Percentiles rank a stretch among this genome's conserved stretches.
Conservation (phyloP, 2,797 vertebrate species). For the Lithobates pipiens region DNA sequence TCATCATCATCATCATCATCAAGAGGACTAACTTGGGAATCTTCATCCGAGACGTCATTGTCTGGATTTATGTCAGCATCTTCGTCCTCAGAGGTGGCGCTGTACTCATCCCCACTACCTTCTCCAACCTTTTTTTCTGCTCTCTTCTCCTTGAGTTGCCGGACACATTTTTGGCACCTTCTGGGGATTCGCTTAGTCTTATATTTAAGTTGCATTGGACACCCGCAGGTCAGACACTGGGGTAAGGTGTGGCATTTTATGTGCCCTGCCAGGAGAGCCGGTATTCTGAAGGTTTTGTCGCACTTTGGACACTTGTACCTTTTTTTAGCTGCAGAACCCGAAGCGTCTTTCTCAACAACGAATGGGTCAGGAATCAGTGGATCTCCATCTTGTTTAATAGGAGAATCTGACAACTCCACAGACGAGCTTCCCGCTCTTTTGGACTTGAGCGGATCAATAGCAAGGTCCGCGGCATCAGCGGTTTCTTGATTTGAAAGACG, state of each 20-base stretch:
- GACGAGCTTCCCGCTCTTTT: background rate
- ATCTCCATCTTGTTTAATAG: background rate
- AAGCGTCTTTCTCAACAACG: background rate
- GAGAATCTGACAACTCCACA: background rate
- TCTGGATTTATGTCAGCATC: background rate
- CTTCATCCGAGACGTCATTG: too few species aligned
- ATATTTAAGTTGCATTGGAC: background rate
- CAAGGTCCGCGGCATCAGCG: background rate
- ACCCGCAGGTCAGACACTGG: constrained; percentile 43
- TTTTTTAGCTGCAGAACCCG: background rate
- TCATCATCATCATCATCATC: background rate
- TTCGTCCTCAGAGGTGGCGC: background rate
- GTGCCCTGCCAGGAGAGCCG: constrained; percentile 10
- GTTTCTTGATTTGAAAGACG: background rate
- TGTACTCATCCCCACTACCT: background rate
- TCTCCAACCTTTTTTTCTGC: background rate
- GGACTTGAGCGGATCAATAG: background rate
- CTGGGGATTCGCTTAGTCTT: constrained; percentile 18
- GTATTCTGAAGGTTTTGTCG: constrained; percentile 21
- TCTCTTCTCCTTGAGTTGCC: constrained; percentile 6
- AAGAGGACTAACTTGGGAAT: background rate
- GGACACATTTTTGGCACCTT: constrained; percentile 45
- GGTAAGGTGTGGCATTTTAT: constrained; percentile 35
- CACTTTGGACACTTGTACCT: constrained; percentile 46
- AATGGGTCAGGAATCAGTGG: background rate